Evolutionary conservation across 2,888 invertebrate species (phyloP).

Genomic region (Lasioglossum zephyrum): DNA sequence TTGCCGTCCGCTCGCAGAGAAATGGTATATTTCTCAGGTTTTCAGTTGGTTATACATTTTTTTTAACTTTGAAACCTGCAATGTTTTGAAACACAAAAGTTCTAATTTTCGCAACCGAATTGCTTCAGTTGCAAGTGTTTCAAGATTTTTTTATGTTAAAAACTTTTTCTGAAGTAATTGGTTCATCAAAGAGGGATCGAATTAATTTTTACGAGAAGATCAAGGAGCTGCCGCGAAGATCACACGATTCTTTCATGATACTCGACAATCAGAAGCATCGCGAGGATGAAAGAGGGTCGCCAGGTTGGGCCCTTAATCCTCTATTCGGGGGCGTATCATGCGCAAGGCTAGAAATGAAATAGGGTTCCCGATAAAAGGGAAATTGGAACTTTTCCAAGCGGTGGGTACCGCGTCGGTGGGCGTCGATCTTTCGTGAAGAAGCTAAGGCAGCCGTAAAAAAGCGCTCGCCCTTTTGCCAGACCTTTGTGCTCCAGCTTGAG

Average conservation of each 20-base stretch:
- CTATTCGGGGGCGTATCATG: constrained; percentile 49
- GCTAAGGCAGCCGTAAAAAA: constrained; percentile 37
- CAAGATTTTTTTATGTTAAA: too few relatives aligned
- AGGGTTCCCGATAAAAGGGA: constrained; percentile 52
- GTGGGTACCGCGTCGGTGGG: constrained; percentile 48
- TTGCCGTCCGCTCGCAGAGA: background rate
- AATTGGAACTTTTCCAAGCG: constrained; percentile 51
- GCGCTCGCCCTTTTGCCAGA: constrained; percentile 9
- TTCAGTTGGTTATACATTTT: background rate
- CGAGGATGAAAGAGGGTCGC: constrained; percentile 44
- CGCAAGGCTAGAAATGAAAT: constrained; percentile 40
- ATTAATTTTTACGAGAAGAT: constrained; percentile 16
- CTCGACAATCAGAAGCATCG: constrained; percentile 8
- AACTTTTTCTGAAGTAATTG: background rate
- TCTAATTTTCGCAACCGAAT: too few relatives aligned
- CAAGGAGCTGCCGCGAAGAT: background rate
- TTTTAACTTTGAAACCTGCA: background rate
- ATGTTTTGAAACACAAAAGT: background rate
- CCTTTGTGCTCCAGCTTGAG: constrained; percentile 42
- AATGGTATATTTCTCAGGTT: background rate
- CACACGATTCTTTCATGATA: background rate
- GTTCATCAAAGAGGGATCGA: background rate
- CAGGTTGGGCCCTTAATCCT: constrained; percentile 57
- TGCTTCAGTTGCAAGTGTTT: too few relatives aligned
- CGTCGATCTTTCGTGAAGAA: constrained; percentile 60